phyloP scores from a whole-genome alignment of 1,140 invertebrate genomes.

The Ptiloglossa arizonensis region DNA sequence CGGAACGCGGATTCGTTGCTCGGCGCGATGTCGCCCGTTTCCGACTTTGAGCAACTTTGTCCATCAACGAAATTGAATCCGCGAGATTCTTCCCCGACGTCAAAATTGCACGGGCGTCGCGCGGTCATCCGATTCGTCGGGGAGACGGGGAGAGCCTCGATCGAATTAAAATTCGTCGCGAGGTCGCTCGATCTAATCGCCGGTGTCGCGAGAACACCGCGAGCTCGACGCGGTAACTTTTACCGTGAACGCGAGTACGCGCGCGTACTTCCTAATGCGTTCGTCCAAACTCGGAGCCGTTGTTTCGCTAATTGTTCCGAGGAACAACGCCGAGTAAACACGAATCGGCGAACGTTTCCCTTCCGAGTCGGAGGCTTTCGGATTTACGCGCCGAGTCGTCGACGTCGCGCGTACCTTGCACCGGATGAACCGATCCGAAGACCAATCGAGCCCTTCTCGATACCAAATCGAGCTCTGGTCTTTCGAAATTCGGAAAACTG shows the following conservation, averaged over 20 bases:
- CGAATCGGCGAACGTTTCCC: background rate
- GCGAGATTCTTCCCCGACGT: slow-evolving; percentile 1
- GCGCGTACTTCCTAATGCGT: background rate
- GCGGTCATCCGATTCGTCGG: background rate
- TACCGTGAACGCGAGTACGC: no score
- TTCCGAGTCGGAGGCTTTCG: background rate
- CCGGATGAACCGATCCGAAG: no score
- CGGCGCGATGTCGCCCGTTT: slow-evolving; percentile 15
- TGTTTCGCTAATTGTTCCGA: background rate
- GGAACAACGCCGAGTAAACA: background rate
- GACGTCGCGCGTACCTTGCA: no score
- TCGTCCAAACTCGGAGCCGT: background rate
- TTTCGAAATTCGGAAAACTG: no score
- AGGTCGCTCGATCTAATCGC: background rate
- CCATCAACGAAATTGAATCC: slow-evolving; percentile 48
- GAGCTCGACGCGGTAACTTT: no score
- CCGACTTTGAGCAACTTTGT: slow-evolving; percentile 32
- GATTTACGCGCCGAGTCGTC: background rate
- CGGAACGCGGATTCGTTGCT: slow-evolving; percentile 20
- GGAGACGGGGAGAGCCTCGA: background rate
- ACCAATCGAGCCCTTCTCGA: no score
- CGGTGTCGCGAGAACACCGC: background rate
- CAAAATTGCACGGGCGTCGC: background rate
- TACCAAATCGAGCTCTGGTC: no score
- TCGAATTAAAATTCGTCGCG: background rate